Evolutionary conservation across 64 coral and sea anemone species (phyloP).

Genomic region (Pachyseris speciosa): DNA sequence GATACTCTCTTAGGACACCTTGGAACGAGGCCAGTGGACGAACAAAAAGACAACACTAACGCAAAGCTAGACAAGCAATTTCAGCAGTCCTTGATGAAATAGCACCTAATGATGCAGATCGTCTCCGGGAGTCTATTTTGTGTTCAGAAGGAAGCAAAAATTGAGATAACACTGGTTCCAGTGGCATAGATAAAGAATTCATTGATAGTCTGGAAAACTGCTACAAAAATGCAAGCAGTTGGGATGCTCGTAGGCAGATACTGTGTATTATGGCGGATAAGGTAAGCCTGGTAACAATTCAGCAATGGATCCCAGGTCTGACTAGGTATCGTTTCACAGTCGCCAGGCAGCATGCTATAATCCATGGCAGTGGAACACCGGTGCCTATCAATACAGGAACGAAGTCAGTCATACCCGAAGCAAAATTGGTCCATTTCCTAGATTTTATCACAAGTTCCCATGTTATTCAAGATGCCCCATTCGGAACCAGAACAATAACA

Average conservation of each 20-base stretch:
- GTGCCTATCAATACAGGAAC: neutral
- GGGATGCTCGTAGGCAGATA: conserved; percentile 23
- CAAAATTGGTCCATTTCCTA: conserved; percentile 6
- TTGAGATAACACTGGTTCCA: neutral
- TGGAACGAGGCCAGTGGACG: conserved; percentile 23
- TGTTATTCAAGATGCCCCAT: conserved; percentile 26
- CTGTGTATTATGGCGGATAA: conserved; percentile 36
- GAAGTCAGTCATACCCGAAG: neutral
- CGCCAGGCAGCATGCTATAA: neutral
- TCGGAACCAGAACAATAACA: conserved; percentile 17
- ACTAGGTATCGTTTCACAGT: conserved; percentile 18
- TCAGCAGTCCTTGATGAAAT: conserved; percentile 43
- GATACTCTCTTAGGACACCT: neutral
- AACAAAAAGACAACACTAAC: conserved; percentile 23
- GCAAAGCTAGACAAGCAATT: conserved; percentile 47
- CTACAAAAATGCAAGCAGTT: neutral
- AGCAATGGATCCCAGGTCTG: conserved; percentile 8
- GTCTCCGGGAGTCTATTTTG: conserved; percentile 4
- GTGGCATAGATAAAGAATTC: neutral
- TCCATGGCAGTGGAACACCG: neutral
- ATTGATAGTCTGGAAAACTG: conserved; percentile 3
- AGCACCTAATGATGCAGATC: conserved; percentile 32
- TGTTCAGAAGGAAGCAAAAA: neutral
- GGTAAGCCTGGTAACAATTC: neutral
- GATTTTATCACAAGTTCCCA: conserved; percentile 24